Percentiles rank a stretch among this genome's conserved stretches.
Evolutionary conservation across 1,140 invertebrate genomes (phyloP).

Genomic region (Aphis gossypii): DNA sequence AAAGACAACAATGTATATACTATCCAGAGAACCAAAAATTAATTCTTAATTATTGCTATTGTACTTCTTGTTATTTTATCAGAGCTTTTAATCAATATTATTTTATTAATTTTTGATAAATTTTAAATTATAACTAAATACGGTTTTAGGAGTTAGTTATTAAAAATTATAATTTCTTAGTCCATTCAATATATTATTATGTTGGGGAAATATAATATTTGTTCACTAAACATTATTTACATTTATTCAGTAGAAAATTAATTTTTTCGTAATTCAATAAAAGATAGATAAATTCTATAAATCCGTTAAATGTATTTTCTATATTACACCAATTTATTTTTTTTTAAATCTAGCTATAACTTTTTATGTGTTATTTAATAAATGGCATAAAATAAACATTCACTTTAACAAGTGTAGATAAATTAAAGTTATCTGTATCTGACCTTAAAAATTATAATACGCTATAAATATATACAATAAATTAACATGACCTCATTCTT

Average conservation of each 20-base stretch:
- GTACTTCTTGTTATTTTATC: neutral
- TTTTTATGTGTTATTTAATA: too few relatives aligned
- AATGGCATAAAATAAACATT: neutral
- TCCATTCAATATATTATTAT: neutral
- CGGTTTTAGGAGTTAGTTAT: too few relatives aligned
- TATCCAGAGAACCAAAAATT: neutral
- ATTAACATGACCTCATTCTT: neutral
- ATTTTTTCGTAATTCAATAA: neutral
- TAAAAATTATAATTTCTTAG: neutral
- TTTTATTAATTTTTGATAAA: neutral
- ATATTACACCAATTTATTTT: too few relatives aligned
- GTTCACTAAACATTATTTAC: neutral
- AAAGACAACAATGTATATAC: neutral
- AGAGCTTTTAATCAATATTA: neutral
- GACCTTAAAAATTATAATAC: neutral
- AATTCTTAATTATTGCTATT: neutral
- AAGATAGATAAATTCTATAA: neutral
- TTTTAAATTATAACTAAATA: neutral
- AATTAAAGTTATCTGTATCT: neutral
- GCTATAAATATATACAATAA: neutral
- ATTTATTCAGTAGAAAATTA: neutral
- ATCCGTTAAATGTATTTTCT: neutral
- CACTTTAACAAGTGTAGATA: neutral
- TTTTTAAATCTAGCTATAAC: too few relatives aligned
- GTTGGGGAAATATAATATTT: neutral